These are phyloP conservation scores for Thera britannica DNA, from an alignment of 2,888 invertebrate genomes.

Conservation along the genomic window DNA sequence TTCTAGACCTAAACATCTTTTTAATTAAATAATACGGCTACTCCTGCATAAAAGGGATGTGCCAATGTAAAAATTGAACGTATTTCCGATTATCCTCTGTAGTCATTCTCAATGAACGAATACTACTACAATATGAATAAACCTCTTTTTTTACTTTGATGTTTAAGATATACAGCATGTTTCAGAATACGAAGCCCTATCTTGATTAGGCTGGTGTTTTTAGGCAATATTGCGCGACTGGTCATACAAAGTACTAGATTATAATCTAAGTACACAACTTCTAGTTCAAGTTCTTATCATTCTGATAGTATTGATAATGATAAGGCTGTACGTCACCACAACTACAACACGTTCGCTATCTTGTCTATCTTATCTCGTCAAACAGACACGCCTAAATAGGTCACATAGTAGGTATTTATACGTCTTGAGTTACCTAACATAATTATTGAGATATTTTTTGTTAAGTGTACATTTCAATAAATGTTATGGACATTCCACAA, in stretches of 20 bases:
- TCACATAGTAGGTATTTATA: conserved; percentile 9
- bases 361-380: conserved; percentile 21
- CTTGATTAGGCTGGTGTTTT: background rate
- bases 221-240: background rate
- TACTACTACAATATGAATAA: too few relatives aligned
- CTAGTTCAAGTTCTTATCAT: conserved; percentile 23
- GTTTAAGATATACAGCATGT: background rate
- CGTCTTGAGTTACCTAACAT: background rate
- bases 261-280: conserved; percentile 4
- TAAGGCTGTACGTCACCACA: background rate
- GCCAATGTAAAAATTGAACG: too few relatives aligned
- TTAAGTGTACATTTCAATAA: too few relatives aligned
- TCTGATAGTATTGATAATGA: conserved; percentile 11
- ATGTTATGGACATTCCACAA: too few relatives aligned
- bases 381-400: conserved; percentile 26
- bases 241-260: background rate
- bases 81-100: too few relatives aligned
- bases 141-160: too few relatives aligned
- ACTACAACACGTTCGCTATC: conserved; percentile 15
- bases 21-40: too few relatives aligned
- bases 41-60: too few relatives aligned
- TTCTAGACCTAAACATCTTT: too few relatives aligned
- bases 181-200: background rate
- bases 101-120: too few relatives aligned
- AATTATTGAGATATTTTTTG: too few relatives aligned